A percentile compares a stretch with the other conserved stretches of the same genome.
Evolutionary conservation across 2,113 vertebrate species (phyloP).

Genomic region (Vulpes lagopus): DNA sequence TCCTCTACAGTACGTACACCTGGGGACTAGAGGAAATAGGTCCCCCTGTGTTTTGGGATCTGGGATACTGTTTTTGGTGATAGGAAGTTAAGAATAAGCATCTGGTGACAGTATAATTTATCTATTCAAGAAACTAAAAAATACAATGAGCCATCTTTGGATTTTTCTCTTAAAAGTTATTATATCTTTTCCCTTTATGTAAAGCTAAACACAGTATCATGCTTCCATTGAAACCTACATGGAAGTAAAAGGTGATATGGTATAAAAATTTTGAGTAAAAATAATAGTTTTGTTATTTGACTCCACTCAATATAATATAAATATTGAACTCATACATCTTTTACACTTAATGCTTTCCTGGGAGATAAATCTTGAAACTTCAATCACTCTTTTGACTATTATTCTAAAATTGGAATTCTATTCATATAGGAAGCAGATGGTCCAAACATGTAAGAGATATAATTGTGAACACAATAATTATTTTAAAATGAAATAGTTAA

Average conservation of each 20-base stretch:
- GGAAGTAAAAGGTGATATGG: background rate
- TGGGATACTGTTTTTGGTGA: background rate
- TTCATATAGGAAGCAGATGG: background rate
- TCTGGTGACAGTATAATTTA: background rate
- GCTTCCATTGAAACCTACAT: background rate
- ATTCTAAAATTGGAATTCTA: background rate
- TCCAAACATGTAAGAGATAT: background rate
- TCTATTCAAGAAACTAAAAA: background rate
- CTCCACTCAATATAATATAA: background rate
- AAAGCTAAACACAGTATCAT: background rate
- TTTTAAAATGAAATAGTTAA: slow-evolving; percentile 1
- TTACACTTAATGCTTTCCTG: background rate
- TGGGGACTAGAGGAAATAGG: background rate
- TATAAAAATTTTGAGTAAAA: background rate
- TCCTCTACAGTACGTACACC: background rate
- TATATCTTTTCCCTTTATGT: background rate
- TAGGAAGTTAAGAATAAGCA: background rate
- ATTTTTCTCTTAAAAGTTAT: background rate
- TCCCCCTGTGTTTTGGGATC: background rate
- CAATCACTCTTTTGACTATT: background rate
- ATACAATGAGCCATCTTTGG: background rate
- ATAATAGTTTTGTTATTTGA: background rate
- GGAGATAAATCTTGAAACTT: slow-evolving; percentile 35
- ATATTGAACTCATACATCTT: background rate
- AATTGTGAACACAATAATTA: background rate